A percentile compares a stretch with the other conserved stretches of the same genome.
These are phyloP conservation scores for Acronicta aceris DNA, from an alignment of 2,888 invertebrate genomes.

Conservation along the genomic window DNA sequence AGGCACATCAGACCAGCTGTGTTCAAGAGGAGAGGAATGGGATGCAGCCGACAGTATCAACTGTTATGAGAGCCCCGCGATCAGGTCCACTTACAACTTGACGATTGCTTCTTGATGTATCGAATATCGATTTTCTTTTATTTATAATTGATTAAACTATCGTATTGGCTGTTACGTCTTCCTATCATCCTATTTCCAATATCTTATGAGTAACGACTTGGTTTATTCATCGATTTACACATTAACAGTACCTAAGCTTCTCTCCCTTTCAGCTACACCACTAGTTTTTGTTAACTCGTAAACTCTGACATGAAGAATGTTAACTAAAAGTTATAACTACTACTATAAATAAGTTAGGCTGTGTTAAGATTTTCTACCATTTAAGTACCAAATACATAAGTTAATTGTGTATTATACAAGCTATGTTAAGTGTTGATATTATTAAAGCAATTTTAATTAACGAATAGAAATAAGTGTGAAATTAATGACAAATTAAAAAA, in stretches of 20 bases:
- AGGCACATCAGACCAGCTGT: conserved; percentile 63
- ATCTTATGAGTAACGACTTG: too few relatives aligned
- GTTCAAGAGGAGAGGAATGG: conserved; percentile 51
- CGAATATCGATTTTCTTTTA: too few relatives aligned
- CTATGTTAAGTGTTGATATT: conserved; percentile 31
- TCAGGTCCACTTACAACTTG: not conserved
- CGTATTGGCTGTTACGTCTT: conserved; percentile 13
- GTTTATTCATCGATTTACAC: too few relatives aligned
- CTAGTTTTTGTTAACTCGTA: too few relatives aligned
- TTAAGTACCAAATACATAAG: conserved; percentile 22
- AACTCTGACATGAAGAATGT: not conserved
- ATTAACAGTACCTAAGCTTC: too few relatives aligned
- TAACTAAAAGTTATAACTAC: too few relatives aligned
- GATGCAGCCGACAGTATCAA: conserved; percentile 34
- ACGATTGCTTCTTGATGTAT: not conserved
- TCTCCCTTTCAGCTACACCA: too few relatives aligned
- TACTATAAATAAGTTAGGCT: conserved; percentile 12
- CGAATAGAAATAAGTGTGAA: not conserved
- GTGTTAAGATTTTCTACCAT: conserved; percentile 28
- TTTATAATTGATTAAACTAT: too few relatives aligned
- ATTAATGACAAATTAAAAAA: conserved; percentile 5
- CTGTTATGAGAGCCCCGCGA: conserved; percentile 25
- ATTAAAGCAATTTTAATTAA: conserved; percentile 12
- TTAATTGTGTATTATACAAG: conserved; percentile 3
- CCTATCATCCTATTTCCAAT: not conserved